Base-by-base conservation (phyloP, 2,888 invertebrate species). In the Seira musarum region DNA sequence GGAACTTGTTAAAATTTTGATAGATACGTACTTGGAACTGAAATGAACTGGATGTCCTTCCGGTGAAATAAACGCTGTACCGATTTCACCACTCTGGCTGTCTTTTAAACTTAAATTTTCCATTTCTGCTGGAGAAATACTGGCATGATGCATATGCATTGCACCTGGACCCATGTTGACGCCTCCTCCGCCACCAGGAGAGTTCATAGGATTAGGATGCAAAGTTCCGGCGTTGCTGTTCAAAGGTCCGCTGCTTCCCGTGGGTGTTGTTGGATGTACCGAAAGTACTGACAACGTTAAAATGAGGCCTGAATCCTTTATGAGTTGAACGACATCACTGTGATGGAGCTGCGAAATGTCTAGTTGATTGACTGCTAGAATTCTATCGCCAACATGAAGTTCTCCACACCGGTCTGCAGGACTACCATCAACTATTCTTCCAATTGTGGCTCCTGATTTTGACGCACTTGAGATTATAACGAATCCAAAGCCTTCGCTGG, bases 401-500 rank as follows among this genome's bases (percentile, higher is more conserved):
- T 93, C 92, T 0, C 95, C 96, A 89, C 97, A 97, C 83, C 96
- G 92, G 87, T 98, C 97, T 0, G 99, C 99, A 0, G 99, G 99
- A 86, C 98, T 98, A 86, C 95, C 95, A 78, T 96, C 95, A 87
- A 99, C 96, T 85, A 99, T 93, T 88, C 97, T 94, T 93, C 97
- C 97, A 85, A 97, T 97, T 24, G 96, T 96, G 0, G 94, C 94
- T 30, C 95, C 94, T 82, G 94, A 93, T 89, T 94, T 94, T 86
- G 96, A 96, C 2, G 96, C 95, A 3, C 96, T 96, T 0, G 98
- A 98, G 87, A 99, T 98, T 86, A 99, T 98, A 66, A 99, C 98
- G 89, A 99, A 99, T 13, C 99, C 99, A 89, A 99, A 99, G 2
- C 99, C 99, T 89, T 99, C 99, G 84, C 94, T 95, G 88, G 98